Conservation (phyloP, 2,113 vertebrate genomes). For the Osmerus eperlanus region DNA sequence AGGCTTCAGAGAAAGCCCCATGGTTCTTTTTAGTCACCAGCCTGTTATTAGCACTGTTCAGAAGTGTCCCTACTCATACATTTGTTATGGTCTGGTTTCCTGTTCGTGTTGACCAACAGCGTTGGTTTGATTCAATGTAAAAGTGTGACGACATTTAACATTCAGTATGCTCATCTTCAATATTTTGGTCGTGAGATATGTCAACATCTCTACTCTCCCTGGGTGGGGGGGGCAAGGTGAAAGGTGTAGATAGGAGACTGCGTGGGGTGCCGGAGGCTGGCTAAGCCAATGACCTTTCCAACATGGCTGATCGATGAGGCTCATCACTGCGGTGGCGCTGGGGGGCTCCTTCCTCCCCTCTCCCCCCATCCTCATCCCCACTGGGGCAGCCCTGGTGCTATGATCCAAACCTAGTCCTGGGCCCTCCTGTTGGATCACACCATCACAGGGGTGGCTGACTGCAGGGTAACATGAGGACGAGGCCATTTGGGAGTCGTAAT, state of each 20-base stretch:
- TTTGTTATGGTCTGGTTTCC: no score
- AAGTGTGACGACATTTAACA: no score
- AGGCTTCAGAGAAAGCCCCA: slow-evolving; percentile 35
- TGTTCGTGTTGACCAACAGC: no score
- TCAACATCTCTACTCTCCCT: background rate
- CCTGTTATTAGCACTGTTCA: no score
- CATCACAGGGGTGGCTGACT: slow-evolving; percentile 1
- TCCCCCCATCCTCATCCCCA: slow-evolving; percentile 19
- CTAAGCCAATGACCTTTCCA: slow-evolving; percentile 68
- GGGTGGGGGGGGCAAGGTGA: slow-evolving; percentile 10
- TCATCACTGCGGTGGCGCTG: slow-evolving; percentile 48
- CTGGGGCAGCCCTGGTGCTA: slow-evolving; percentile 35
- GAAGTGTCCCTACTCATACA: no score
- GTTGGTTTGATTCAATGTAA: no score
- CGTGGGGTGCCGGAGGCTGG: slow-evolving; percentile 44
- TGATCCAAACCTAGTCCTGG: slow-evolving; percentile 5
- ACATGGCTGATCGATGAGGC: slow-evolving; percentile 58
- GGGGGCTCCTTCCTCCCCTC: slow-evolving; percentile 22
- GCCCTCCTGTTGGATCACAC: slow-evolving; percentile 11
- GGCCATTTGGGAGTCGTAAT: background rate
- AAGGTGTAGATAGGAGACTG: slow-evolving; percentile 20
- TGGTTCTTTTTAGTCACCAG: slow-evolving; percentile 59
- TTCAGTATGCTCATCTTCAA: no score
- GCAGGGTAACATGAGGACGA: background rate
- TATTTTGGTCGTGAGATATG: no score